Conservation (phyloP, 1,140 invertebrate species). For the Cotesia chilonis region DNA sequence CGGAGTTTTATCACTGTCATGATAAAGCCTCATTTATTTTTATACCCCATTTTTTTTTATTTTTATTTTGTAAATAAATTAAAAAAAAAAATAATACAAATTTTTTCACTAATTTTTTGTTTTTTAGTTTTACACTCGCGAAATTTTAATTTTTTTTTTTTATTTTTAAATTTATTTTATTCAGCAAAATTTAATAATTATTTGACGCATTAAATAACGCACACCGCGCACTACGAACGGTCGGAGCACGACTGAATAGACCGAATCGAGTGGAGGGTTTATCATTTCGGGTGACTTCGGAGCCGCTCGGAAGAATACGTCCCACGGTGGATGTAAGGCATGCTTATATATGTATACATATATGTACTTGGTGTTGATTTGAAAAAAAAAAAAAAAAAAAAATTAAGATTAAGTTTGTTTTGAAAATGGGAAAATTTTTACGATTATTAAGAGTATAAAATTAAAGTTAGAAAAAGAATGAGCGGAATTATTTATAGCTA, state of each 20-base stretch:
- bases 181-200: conserved; percentile 13
- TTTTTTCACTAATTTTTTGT: no score
- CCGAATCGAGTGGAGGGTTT: conserved; percentile 49
- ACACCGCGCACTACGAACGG: conserved; percentile 48
- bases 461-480: not conserved
- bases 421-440: not conserved
- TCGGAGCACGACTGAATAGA: conserved; percentile 59
- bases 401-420: not conserved
- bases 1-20: conserved; percentile 29
- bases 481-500: not conserved
- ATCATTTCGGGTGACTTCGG: conserved; percentile 49
- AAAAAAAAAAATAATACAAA: no score
- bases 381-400: not conserved
- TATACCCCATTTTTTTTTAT: conserved; percentile 1
- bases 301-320: conserved; percentile 42
- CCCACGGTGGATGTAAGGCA: not conserved
- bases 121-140: no score
- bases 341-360: not conserved
- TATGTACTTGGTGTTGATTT: not conserved
- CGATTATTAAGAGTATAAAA: not conserved
- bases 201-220: conserved; percentile 10
- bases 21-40: conserved; percentile 15
- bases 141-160: no score
- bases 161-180: no score
- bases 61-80: no score